Evolutionary conservation across 2,797 vertebrate genomes (phyloP), one percentile per base, ranked within the genome.

Genomic region (Malacoraja senta): DNA sequence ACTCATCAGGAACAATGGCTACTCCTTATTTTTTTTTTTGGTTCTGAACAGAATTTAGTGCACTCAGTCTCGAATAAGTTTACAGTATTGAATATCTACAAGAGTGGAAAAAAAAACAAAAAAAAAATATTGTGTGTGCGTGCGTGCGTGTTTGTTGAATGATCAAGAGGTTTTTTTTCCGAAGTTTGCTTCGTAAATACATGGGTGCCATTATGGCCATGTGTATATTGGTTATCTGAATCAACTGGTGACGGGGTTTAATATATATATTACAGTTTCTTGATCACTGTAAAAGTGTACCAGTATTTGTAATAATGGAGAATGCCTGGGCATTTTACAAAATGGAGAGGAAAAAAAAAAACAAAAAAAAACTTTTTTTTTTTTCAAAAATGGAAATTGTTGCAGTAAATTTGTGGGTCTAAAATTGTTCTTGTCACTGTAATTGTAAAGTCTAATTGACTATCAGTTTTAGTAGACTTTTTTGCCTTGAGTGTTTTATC

Each of bases 61-160:
- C 98, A 99, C 98, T 99, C 98, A 98, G 98, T 99, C 98, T 98
- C 98, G 97, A 98, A 98, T 98, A 98, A 97, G 98, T 99, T 99
- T 99, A 99, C 98, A 99, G 98, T 99, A 99, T 99, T 99, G 98
- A 98, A 98, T 97, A 98, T 98, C 98, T 98, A 98, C 98, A 99
- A 98, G 98, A 98, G 98, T 98, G 97, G 98, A 98, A 98, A 96
- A 95, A 96, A 97, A 94, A 97, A 86, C 83, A 96, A 95, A 96
- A 84, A 93, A 97, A 93, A 93, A 97, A 95, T 97, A 97, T 96
- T 97, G 97, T 98, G 98, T 98, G 98, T 98, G 97, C 98, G 97
- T 98, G 98, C 88, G 88, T 91, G 90, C 68, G 90, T 74, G 90
- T 98, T 97, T 98, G 98, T 96, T 97, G 97, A 98, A 97, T 97